A percentile compares a stretch with the other conserved stretches of the same genome.
These are phyloP conservation scores for Oryctolagus cuniculus DNA, from an alignment of 2,113 vertebrate genomes.

Conservation along the genomic window mOryCun1.1 NC_091440.1:118817001-118817500, in stretches of 20 bases:
- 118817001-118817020: not conserved
- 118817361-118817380: not conserved
- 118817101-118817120: not conserved
- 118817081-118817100: not conserved
- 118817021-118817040: too few relatives aligned
- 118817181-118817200: not conserved
- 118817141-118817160: not conserved
- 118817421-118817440: too few relatives aligned
- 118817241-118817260: not conserved
- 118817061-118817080: not conserved
- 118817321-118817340: not conserved
- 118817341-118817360: not conserved
- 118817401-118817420: too few relatives aligned
- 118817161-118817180: not conserved
- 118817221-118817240: not conserved
- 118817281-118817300: not conserved
- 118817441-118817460: too few relatives aligned
- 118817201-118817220: not conserved
- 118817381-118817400: too few relatives aligned
- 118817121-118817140: not conserved
- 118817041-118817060: not conserved
- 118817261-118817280: not conserved
- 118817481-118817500: not conserved
- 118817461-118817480: too few relatives aligned
- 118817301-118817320: not conserved